A percentile compares a stretch with the other conserved stretches of the same genome.
Conservation (phyloP, 1,140 invertebrate genomes). For the Drosophila lacertosa region DNA sequence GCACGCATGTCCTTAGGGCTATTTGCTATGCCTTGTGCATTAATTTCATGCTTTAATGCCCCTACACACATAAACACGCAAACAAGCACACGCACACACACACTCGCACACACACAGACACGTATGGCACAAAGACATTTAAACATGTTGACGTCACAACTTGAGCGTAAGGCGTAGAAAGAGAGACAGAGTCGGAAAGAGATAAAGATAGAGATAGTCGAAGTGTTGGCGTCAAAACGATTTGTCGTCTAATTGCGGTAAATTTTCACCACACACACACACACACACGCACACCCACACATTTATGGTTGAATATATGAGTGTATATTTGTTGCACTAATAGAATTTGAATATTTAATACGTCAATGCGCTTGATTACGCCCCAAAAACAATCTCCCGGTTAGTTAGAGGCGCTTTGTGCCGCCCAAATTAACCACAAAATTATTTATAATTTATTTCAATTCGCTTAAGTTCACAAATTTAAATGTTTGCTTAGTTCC, state of each 20-base stretch:
- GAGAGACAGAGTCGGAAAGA: constrained; percentile 7
- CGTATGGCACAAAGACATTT: constrained; percentile 1
- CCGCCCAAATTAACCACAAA: constrained; percentile 8
- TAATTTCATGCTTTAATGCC: constrained; percentile 68
- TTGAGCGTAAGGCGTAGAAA: constrained; percentile 4
- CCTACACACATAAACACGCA: constrained; percentile 31
- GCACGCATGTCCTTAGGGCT: constrained; percentile 56
- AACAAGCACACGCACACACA: constrained; percentile 16
- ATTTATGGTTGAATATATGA: constrained; percentile 7
- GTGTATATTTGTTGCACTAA: constrained; percentile 17
- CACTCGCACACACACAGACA: constrained; percentile 9
- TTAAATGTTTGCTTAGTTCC: constrained; percentile 12
- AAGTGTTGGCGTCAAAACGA: constrained; percentile 45
- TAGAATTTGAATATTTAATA: constrained; percentile 61
- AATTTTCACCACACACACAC: constrained; percentile 27
- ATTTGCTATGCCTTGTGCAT: constrained; percentile 60
- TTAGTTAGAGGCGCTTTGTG: constrained; percentile 9
- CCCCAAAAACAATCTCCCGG: constrained; percentile 6
- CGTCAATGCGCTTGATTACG: constrained; percentile 39
- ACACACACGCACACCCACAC: not conserved
- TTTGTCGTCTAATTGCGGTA: constrained; percentile 60
- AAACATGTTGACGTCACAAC: constrained; percentile 45
- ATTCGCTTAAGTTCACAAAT: constrained; percentile 21
- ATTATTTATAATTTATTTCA: constrained; percentile 26
- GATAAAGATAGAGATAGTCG: not conserved